phyloP scores from a whole-genome alignment of 1,140 invertebrate species.

The Apis mellifera region Amel_HAv3.1 CM009933.2:10816501-10817000 shows the following conservation, averaged over 20 bases:
- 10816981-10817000: neutral
- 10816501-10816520: slow-evolving; percentile 8
- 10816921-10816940: slow-evolving; percentile 3
- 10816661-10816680: slow-evolving; percentile 20
- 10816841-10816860: too few species aligned
- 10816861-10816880: too few species aligned
- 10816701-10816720: neutral
- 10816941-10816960: slow-evolving; percentile 21
- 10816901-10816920: neutral
- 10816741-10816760: neutral
- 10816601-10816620: neutral
- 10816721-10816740: neutral
- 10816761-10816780: too few species aligned
- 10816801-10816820: too few species aligned
- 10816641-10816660: neutral
- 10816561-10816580: slow-evolving; percentile 31
- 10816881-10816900: too few species aligned
- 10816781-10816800: too few species aligned
- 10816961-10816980: neutral
- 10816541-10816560: neutral
- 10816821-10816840: too few species aligned
- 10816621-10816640: neutral
- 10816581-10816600: neutral
- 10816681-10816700: neutral
- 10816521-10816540: slow-evolving; percentile 54